Evolutionary conservation across 2,797 vertebrate species (phyloP).

Genomic region (Crocidura indochinensis): DNA sequence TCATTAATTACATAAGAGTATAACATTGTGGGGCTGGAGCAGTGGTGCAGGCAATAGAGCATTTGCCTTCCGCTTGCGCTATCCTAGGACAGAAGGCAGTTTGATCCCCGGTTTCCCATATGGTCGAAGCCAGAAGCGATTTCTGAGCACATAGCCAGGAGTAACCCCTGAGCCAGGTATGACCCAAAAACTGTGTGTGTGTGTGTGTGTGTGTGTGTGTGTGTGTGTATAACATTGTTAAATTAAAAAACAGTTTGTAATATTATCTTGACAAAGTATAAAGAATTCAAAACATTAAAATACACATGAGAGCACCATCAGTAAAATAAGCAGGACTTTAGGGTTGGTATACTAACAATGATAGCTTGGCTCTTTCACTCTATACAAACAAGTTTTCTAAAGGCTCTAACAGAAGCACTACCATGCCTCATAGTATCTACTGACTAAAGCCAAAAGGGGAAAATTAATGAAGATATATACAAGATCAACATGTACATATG

Average conservation of each 20-base stretch:
- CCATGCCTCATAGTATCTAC: background rate
- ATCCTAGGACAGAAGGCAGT: too few relatives aligned
- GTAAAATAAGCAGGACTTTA: background rate
- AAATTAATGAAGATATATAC: background rate
- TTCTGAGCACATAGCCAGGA: too few relatives aligned
- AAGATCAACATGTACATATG: background rate
- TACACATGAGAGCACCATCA: background rate
- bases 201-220: too few relatives aligned
- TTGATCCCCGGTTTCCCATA: too few relatives aligned
- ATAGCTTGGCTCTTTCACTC: background rate
- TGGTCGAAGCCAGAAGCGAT: too few relatives aligned
- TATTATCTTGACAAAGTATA: background rate
- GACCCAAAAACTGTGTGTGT: too few relatives aligned
- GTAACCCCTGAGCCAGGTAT: too few relatives aligned
- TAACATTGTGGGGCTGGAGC: background rate
- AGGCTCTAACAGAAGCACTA: background rate
- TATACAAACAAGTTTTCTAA: background rate
- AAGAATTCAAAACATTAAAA: background rate
- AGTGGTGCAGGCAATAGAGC: too few relatives aligned
- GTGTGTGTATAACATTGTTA: too few relatives aligned
- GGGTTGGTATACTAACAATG: too few relatives aligned
- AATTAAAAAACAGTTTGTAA: background rate
- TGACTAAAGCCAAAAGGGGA: conserved; percentile 1
- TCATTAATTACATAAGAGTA: background rate
- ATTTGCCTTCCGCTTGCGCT: too few relatives aligned